A percentile compares a stretch with the other conserved stretches of the same genome.
phyloP scores from a whole-genome alignment of 2,113 vertebrate species.

The Cavia aperea region DNA sequence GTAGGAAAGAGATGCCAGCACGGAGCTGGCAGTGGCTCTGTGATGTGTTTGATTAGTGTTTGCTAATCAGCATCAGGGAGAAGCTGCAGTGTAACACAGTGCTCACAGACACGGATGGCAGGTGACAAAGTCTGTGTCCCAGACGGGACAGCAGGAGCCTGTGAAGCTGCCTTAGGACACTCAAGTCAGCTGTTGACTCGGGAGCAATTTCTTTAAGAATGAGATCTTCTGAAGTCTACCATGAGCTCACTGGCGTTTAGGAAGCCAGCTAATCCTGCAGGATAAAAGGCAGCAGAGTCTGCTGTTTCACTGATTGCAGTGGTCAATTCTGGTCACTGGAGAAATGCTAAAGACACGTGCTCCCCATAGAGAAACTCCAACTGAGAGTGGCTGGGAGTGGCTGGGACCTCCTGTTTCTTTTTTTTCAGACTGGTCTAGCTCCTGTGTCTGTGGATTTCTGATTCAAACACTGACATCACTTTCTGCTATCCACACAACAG shows the following conservation, averaged over 20 bases:
- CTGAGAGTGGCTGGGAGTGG: neutral
- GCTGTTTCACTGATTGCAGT: neutral
- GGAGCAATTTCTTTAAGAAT: neutral
- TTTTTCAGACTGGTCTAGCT: neutral
- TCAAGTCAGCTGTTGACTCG: neutral
- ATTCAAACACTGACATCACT: neutral
- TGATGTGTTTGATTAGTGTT: slow-evolving; percentile 62
- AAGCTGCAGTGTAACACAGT: neutral
- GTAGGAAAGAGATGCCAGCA: neutral
- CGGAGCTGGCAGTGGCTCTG: neutral
- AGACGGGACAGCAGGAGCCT: neutral
- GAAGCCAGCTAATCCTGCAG: neutral
- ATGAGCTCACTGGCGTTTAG: neutral
- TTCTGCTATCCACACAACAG: neutral
- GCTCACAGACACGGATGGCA: neutral
- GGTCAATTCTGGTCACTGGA: neutral
- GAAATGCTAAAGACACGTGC: neutral
- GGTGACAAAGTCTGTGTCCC: slow-evolving; percentile 23
- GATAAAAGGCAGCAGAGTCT: neutral
- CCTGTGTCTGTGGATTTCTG: neutral
- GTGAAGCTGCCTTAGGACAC: neutral
- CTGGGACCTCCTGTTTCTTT: neutral
- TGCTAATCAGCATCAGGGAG: slow-evolving; percentile 43
- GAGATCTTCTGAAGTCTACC: neutral
- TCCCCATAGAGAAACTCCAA: neutral